phyloP scores from a whole-genome alignment of 2,888 invertebrate species.

The Eremobia ochroleuca region DNA sequence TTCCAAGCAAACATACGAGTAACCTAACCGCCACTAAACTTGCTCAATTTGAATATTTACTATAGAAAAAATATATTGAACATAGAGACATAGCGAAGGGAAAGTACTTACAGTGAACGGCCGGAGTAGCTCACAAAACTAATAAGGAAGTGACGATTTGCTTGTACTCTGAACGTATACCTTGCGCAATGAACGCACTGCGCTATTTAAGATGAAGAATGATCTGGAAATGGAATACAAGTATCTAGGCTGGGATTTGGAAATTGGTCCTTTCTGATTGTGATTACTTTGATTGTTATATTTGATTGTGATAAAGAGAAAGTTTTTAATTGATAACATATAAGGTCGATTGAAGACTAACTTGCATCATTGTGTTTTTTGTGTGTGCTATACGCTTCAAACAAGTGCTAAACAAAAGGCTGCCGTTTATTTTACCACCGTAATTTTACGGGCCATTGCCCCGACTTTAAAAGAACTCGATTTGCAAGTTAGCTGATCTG shows the following conservation, averaged over 20 bases:
- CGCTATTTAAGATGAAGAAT: conserved; percentile 37
- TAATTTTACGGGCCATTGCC: neutral
- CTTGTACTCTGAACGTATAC: conserved; percentile 39
- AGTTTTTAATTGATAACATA: neutral
- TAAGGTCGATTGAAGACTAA: neutral
- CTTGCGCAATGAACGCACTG: conserved; percentile 60
- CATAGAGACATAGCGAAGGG: conserved; percentile 59
- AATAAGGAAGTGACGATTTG: conserved; percentile 71
- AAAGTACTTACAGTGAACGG: conserved; percentile 64
- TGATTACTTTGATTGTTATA: neutral
- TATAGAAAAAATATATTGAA: conserved; percentile 56
- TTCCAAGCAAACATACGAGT: conserved; percentile 36
- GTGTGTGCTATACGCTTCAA: neutral
- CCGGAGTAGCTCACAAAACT: conserved; percentile 58
- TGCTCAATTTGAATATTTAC: conserved; percentile 51
- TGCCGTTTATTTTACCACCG: neutral
- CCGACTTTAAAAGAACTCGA: neutral
- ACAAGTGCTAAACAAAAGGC: neutral
- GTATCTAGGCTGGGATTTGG: neutral
- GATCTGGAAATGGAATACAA: conserved; percentile 28
- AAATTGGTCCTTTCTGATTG: neutral
- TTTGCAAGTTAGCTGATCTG: neutral
- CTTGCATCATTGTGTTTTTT: neutral
- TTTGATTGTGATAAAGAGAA: neutral
- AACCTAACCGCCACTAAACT: conserved; percentile 34